These are phyloP conservation scores for Lepisosteus oculatus DNA, from an alignment of 2,113 vertebrate genomes.

Conservation along the genomic window DNA sequence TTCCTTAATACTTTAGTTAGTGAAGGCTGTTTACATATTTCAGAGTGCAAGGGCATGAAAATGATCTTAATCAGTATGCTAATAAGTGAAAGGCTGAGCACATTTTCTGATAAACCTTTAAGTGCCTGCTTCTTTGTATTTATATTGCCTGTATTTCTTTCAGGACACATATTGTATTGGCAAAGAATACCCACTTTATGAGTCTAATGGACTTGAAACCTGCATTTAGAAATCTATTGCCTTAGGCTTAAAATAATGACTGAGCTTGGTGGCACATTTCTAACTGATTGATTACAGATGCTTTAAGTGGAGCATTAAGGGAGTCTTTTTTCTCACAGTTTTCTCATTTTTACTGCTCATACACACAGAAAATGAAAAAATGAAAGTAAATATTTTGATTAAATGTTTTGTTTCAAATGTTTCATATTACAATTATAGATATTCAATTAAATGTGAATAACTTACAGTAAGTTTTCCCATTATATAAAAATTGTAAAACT, in stretches of 20 bases:
- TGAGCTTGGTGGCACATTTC: background rate
- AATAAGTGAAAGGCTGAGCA: background rate
- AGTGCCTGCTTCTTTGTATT: conserved; percentile 1
- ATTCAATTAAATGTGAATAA: too few relatives aligned
- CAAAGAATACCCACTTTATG: background rate
- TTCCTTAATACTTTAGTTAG: too few relatives aligned
- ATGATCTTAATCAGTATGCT: background rate
- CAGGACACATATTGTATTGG: background rate
- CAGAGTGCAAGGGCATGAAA: background rate
- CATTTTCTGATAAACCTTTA: background rate
- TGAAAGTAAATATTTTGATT: too few relatives aligned
- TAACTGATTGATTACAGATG: background rate
- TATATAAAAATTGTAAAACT: too few relatives aligned
- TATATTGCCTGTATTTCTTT: background rate
- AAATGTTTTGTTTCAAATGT: too few relatives aligned
- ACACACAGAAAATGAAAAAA: background rate
- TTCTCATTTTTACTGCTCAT: background rate
- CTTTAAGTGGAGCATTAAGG: background rate
- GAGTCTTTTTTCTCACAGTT: background rate
- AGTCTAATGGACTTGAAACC: background rate
- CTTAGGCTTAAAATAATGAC: background rate
- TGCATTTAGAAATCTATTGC: background rate
- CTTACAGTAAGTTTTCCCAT: too few relatives aligned
- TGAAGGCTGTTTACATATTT: background rate
- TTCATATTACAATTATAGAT: too few relatives aligned